Conservation (phyloP, 2,113 vertebrate genomes). For the Rhizomys pruinosus region DNA sequence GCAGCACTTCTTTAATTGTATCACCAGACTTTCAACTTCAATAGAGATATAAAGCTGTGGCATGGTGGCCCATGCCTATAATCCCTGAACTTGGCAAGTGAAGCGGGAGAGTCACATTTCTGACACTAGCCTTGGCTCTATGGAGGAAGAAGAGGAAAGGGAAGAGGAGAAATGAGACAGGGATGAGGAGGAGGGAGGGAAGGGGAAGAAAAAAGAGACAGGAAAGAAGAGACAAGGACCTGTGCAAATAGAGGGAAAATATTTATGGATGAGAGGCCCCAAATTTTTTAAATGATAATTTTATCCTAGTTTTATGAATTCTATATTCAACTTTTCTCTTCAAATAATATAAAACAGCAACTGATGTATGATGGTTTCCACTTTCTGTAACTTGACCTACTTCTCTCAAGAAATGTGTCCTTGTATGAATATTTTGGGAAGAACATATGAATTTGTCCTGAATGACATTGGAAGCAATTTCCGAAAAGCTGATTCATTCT, state of each 20-base stretch:
- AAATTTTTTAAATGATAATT: conserved; percentile 4
- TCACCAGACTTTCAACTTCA: background rate
- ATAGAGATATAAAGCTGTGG: background rate
- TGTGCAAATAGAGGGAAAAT: background rate
- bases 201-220: background rate
- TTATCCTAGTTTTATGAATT: conserved; percentile 53
- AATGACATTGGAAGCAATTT: conserved; percentile 39
- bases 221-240: background rate
- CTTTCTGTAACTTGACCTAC: conserved; percentile 14
- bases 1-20: background rate
- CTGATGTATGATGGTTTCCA: background rate
- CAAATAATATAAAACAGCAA: conserved; percentile 35
- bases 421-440: conserved; percentile 30
- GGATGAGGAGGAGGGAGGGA: background rate
- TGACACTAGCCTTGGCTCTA: background rate
- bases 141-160: background rate
- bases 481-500: background rate
- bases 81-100: background rate
- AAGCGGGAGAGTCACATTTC: background rate
- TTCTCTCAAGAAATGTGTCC: conserved; percentile 7
- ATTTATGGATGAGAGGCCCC: background rate
- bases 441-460: conserved; percentile 26
- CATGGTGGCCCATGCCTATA: background rate
- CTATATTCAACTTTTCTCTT: background rate
- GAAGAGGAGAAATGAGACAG: fast-evolving